Percentiles rank a stretch among this genome's conserved stretches.
phyloP scores from a whole-genome alignment of 1,140 invertebrate species.

The Carposina sasakii region DNA sequence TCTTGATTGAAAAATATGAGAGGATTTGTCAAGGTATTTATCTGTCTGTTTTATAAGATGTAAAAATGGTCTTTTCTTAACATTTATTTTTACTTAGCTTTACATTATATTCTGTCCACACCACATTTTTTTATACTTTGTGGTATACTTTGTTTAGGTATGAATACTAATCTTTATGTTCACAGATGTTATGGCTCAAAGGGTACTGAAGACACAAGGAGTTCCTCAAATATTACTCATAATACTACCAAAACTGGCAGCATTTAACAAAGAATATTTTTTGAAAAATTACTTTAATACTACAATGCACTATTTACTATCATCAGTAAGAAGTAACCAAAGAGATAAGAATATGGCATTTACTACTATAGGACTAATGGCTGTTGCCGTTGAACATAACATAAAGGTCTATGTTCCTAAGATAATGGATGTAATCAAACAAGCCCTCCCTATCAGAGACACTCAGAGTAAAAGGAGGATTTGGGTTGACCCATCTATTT shows the following conservation, averaged over 20 bases:
- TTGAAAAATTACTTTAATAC: conserved; percentile 83
- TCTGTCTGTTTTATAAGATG: too few relatives aligned
- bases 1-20: conserved; percentile 89
- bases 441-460: conserved; percentile 86
- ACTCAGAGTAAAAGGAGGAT: conserved; percentile 80
- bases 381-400: conserved; percentile 89
- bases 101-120: too few relatives aligned
- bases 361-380: conserved; percentile 90
- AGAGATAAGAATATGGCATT: conserved; percentile 91
- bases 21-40: conserved; percentile 79
- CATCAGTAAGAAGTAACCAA: conserved; percentile 82
- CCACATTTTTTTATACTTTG: too few relatives aligned
- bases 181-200: conserved; percentile 84
- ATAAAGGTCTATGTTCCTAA: conserved; percentile 86
- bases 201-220: conserved; percentile 81
- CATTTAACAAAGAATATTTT: conserved; percentile 91
- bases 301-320: conserved; percentile 86
- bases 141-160: too few relatives aligned
- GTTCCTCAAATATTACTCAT: conserved; percentile 92
- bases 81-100: too few relatives aligned
- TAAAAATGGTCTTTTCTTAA: too few relatives aligned
- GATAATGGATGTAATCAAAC: conserved; percentile 91
- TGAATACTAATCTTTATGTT: conserved; percentile 22
- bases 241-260: conserved; percentile 94
- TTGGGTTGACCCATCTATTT: conserved; percentile 90